Conservation (phyloP, 2,888 invertebrate genomes). For the Habrosyne pyritoides region DNA sequence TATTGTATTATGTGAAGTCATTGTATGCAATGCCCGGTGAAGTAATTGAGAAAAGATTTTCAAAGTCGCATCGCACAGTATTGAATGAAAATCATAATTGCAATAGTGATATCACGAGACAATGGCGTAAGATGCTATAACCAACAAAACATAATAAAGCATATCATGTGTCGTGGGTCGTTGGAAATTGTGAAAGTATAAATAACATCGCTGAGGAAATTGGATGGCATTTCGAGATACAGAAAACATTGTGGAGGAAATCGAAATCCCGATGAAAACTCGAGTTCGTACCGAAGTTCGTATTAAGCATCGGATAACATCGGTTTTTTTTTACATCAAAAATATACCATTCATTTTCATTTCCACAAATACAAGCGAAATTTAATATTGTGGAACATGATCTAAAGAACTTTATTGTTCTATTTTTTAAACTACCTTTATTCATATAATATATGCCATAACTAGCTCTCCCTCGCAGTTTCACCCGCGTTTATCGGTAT, state of each 20-base stretch:
- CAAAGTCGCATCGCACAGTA: neutral
- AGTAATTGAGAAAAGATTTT: neutral
- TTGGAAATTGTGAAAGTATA: slow-evolving; percentile 48
- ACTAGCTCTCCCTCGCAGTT: too few species aligned
- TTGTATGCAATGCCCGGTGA: neutral
- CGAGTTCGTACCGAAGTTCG: slow-evolving; percentile 24
- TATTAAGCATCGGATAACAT: neutral
- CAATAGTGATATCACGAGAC: neutral
- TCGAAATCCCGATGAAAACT: slow-evolving; percentile 45
- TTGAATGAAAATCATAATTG: neutral
- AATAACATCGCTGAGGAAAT: slow-evolving; percentile 58
- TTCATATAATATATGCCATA: too few species aligned
- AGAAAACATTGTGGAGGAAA: slow-evolving; percentile 55
- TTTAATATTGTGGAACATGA: neutral
- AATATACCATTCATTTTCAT: too few species aligned
- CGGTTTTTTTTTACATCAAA: too few species aligned
- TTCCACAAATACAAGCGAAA: neutral
- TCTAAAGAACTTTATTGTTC: too few species aligned
- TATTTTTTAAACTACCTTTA: too few species aligned
- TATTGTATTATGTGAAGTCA: slow-evolving; percentile 2
- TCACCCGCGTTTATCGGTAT: too few species aligned
- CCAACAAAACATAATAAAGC: neutral
- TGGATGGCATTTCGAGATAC: slow-evolving; percentile 50
- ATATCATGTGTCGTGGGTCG: slow-evolving; percentile 21
- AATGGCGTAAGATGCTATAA: slow-evolving; percentile 1